Evolutionary conservation across 2,113 vertebrate genomes (phyloP), one percentile per base, ranked within the genome.

Genomic region (Hoplias malabaricus): DNA sequence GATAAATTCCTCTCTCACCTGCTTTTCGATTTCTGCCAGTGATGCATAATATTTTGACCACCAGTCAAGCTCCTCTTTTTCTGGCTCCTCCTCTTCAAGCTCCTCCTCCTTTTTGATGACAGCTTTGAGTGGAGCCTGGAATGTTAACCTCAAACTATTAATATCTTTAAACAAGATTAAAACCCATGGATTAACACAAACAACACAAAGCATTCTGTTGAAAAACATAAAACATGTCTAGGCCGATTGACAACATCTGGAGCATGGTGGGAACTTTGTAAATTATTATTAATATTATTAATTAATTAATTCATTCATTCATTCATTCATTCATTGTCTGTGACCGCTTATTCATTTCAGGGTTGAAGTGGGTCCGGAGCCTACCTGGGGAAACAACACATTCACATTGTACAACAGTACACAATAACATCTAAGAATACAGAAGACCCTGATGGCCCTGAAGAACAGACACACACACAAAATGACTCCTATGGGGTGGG

Each of bases 11-110:
- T 14, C 1, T 38, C 34, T 78, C 76, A 96, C 96, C 92, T 94
- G 88, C 71, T 90, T 92, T 78, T 90, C 92, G 36, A 94, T 68
- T 76, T 97, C 95, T 80, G 94, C 93, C 80, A 98, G 56, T 0
- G 95, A 98, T 2, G 93, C 90, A 0, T 96, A 96, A 82, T 98
- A 98, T 83, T 97, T 99, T 21, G 97, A 96, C 96, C 98, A 98
- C 98, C 97, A 99, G 86, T 99, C 96, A 48, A 99, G 80, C 82
- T 98, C 96, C 74, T 96, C 94, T 9, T 91, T 83, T 56, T 99
- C 96, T 16, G 93, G 94, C 1, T 89, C 84, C 62, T 96, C 95
- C 83, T 97, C 94, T 82, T 96, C 93, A 21, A 96, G 89, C 73
- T 91, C 92, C 54, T 93, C 90, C 1, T 85, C 82, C 9, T 83